Percentiles rank a stretch among this genome's conserved stretches.
Conservation (phyloP, 2,888 invertebrate genomes). For the Sylvicola cinctus region DNA sequence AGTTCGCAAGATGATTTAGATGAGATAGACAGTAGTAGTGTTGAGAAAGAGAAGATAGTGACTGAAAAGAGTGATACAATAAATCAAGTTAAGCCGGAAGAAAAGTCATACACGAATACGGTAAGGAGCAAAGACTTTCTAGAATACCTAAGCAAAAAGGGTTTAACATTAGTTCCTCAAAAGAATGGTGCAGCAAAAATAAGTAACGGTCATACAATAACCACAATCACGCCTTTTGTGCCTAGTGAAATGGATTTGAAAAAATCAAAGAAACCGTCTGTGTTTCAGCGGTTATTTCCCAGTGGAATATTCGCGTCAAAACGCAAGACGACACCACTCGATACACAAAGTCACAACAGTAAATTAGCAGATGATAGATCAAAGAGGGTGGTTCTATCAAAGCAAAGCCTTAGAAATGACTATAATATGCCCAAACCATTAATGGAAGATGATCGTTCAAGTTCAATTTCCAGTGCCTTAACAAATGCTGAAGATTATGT, state of each 20-base stretch:
- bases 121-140: conserved; percentile 24
- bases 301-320: conserved; percentile 20
- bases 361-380: not conserved
- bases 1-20: conserved; percentile 24
- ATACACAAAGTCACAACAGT: conserved; percentile 12
- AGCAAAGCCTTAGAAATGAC: not conserved
- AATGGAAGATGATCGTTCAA: conserved; percentile 12
- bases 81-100: conserved; percentile 1
- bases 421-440: not conserved
- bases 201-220: conserved; percentile 8
- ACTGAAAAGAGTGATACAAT: not conserved
- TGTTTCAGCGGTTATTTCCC: conserved; percentile 19
- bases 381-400: not conserved
- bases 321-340: conserved; percentile 21
- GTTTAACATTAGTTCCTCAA: conserved; percentile 16
- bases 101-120: conserved; percentile 17
- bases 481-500: conserved; percentile 15
- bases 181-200: not conserved
- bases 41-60: conserved; percentile 4
- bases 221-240: conserved; percentile 3
- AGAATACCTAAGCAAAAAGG: conserved; percentile 22
- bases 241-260: conserved; percentile 3
- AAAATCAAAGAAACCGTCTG: conserved; percentile 17
- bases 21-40: conserved; percentile 7
- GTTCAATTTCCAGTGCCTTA: conserved; percentile 18